phyloP scores from a whole-genome alignment of 2,888 invertebrate species.

The Apeira syringaria region DNA sequence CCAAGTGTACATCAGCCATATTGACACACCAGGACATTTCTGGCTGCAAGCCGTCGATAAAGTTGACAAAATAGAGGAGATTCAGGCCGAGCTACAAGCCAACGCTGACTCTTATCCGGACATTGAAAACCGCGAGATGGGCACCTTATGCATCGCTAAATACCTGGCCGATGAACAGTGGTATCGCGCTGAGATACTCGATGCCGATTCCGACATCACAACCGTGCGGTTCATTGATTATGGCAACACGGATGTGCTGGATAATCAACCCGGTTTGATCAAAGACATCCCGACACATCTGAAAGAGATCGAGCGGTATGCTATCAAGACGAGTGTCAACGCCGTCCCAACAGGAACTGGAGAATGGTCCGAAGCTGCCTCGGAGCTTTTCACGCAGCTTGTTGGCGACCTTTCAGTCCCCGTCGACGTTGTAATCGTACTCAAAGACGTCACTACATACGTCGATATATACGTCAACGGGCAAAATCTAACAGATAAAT shows the following conservation, averaged over 20 bases:
- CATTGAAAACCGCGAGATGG: constrained; percentile 83
- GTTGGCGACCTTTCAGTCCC: constrained; percentile 77
- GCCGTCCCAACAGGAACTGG: constrained; percentile 85
- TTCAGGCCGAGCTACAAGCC: constrained; percentile 87
- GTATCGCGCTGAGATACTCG: constrained; percentile 96
- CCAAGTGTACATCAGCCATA: constrained; percentile 86
- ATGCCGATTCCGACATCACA: constrained; percentile 89
- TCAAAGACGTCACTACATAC: constrained; percentile 84
- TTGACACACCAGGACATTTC: constrained; percentile 90
- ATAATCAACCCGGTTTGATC: constrained; percentile 84
- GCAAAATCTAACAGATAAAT: constrained; percentile 83
- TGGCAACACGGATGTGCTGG: constrained; percentile 90
- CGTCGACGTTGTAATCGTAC: constrained; percentile 79
- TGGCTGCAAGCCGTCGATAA: constrained; percentile 87
- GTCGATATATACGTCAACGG: constrained; percentile 86
- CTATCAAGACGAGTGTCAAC: constrained; percentile 87
- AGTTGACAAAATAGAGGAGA: constrained; percentile 77
- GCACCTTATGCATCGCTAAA: constrained; percentile 88
- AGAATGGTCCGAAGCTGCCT: constrained; percentile 86
- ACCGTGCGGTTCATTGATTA: constrained; percentile 91
- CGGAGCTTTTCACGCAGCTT: constrained; percentile 78
- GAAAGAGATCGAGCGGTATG: constrained; percentile 80
- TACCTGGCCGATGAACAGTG: constrained; percentile 93
- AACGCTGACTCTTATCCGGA: constrained; percentile 77
- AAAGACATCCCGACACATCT: constrained; percentile 85